Percentiles rank a stretch among this genome's conserved stretches.
phyloP scores from a whole-genome alignment of 2,113 vertebrate species.

The Alexandromys fortis region DNA sequence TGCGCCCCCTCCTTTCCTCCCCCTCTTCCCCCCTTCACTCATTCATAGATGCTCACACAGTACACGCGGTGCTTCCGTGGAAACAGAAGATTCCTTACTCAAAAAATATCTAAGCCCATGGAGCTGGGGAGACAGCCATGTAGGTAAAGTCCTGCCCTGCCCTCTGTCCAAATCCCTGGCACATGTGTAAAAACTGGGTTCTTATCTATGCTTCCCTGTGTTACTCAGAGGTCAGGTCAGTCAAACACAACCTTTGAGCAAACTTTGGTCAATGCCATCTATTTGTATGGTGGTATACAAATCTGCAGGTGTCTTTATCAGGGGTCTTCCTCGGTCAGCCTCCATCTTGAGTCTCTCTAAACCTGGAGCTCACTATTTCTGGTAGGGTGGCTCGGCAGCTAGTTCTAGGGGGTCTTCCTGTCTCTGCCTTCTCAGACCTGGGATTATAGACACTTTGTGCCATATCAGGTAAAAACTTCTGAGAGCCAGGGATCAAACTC shows the following conservation, averaged over 20 bases:
- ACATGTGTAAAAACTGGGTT: background rate
- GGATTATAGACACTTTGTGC: background rate
- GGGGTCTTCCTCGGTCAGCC: background rate
- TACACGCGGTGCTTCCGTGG: background rate
- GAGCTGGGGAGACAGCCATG: background rate
- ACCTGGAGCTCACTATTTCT: background rate
- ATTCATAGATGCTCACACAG: background rate
- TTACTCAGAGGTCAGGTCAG: background rate
- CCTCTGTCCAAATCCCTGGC: background rate
- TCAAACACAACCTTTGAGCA: too few species aligned
- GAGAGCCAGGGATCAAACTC: background rate
- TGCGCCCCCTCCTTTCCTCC: background rate
- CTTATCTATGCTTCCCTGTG: background rate
- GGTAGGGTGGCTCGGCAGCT: background rate
- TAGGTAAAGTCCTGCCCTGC: background rate
- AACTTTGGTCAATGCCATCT: background rate
- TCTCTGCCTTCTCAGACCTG: background rate
- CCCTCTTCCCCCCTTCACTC: too few species aligned
- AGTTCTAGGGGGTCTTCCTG: background rate
- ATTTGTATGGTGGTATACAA: background rate
- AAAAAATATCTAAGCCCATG: background rate
- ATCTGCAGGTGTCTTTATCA: background rate
- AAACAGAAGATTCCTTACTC: background rate
- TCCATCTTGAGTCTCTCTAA: background rate
- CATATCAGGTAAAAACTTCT: too few species aligned